Percentiles rank a stretch among this genome's conserved stretches.
Evolutionary conservation across 2,113 vertebrate genomes (phyloP).

Genomic region (Macquaria ambigua): DNA sequence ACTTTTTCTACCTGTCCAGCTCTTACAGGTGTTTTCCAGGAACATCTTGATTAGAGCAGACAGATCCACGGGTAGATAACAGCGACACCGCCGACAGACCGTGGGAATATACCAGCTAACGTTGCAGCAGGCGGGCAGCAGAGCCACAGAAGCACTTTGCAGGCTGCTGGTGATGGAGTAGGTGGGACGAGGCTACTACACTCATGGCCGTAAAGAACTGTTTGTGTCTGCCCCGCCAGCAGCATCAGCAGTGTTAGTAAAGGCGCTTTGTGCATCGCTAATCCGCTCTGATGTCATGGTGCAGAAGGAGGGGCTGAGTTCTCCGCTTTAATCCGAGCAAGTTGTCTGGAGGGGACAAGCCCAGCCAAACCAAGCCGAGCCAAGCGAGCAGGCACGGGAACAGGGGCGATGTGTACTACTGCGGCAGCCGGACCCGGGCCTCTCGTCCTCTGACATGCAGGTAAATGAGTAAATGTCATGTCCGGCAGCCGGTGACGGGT

Average conservation of each 20-base stretch:
- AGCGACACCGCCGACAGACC: slow-evolving; percentile 51
- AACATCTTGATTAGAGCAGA: neutral
- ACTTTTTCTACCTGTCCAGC: neutral
- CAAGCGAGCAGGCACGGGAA: slow-evolving; percentile 24
- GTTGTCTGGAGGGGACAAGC: slow-evolving; percentile 59
- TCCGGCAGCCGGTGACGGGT: neutral
- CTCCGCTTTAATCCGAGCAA: slow-evolving; percentile 72
- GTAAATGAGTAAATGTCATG: slow-evolving; percentile 55
- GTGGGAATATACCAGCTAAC: neutral
- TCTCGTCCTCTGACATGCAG: slow-evolving; percentile 72
- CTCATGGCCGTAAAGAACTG: slow-evolving; percentile 24
- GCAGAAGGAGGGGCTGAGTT: slow-evolving; percentile 77
- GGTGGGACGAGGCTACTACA: slow-evolving; percentile 42
- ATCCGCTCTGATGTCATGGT: slow-evolving; percentile 85
- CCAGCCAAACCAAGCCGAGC: slow-evolving; percentile 37
- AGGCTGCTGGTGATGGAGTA: slow-evolving; percentile 35
- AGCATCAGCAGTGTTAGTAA: slow-evolving; percentile 58
- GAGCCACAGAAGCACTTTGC: slow-evolving; percentile 32
- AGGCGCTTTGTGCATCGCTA: slow-evolving; percentile 80
- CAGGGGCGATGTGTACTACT: slow-evolving; percentile 49
- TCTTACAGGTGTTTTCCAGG: neutral
- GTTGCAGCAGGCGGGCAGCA: slow-evolving; percentile 41
- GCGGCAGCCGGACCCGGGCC: slow-evolving; percentile 60
- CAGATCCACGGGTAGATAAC: slow-evolving; percentile 19
- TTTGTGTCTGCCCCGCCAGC: slow-evolving; percentile 19